Conservation (phyloP, 2,888 invertebrate genomes). For the Limenitis camilla region DNA sequence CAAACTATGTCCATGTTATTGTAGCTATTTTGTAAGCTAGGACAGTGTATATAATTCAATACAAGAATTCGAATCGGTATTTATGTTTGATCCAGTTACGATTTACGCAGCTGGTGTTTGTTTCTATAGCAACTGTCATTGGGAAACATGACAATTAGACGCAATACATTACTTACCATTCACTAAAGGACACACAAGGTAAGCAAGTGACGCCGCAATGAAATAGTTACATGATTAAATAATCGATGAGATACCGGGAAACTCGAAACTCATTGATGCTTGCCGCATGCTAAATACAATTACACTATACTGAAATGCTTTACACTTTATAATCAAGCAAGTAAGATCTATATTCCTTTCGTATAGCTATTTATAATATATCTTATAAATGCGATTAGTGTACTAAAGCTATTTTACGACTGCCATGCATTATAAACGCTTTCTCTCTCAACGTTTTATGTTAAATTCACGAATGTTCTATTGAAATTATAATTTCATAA, state of each 20-base stretch:
- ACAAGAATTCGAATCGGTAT: constrained; percentile 58
- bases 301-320: background rate
- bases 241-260: background rate
- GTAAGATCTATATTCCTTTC: background rate
- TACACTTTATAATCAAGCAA: background rate
- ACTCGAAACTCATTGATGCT: constrained; percentile 3
- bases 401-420: constrained; percentile 13
- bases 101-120: constrained; percentile 45
- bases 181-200: constrained; percentile 9
- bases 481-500: constrained; percentile 15
- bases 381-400: constrained; percentile 10
- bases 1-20: background rate
- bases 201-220: constrained; percentile 5
- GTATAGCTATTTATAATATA: constrained; percentile 5
- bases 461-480: constrained; percentile 14
- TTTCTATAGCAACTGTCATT: constrained; percentile 42
- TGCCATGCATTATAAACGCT: constrained; percentile 31
- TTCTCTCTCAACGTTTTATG: constrained; percentile 29
- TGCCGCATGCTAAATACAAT: constrained; percentile 3
- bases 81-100: constrained; percentile 54
- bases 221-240: constrained; percentile 4
- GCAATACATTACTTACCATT: constrained; percentile 9
- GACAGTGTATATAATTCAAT: constrained; percentile 36
- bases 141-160: constrained; percentile 7
- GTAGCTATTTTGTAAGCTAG: constrained; percentile 3